Evolutionary conservation across 2,113 vertebrate species (phyloP).

Genomic region (Sphyrna mokarran): DNA sequence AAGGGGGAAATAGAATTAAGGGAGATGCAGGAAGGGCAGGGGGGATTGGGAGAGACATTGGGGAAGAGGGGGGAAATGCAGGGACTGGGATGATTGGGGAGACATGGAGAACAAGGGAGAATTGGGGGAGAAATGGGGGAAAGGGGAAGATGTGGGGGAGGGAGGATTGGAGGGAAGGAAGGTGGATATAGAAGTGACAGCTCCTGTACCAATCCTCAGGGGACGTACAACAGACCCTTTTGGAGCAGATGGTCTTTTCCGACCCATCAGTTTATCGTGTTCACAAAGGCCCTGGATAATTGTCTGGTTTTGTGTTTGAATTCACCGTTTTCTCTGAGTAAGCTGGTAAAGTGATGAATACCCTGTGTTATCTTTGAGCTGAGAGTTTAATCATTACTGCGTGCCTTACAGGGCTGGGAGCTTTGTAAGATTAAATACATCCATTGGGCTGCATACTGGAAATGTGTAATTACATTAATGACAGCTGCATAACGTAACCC

Average conservation of each 20-base stretch:
- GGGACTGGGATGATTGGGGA: too few species aligned
- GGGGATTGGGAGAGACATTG: too few species aligned
- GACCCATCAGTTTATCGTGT: neutral
- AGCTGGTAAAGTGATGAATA: neutral
- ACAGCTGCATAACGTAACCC: neutral
- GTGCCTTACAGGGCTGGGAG: neutral
- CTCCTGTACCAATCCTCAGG: neutral
- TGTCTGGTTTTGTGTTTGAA: neutral
- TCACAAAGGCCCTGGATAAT: neutral
- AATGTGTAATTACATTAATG: slow-evolving; percentile 10
- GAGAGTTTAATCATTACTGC: neutral
- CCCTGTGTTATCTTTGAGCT: neutral
- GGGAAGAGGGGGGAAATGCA: too few species aligned
- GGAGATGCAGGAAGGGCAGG: too few species aligned
- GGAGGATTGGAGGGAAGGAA: too few species aligned
- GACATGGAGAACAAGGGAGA: too few species aligned
- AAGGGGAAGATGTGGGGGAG: too few species aligned
- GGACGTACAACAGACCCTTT: too few species aligned
- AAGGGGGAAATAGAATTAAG: too few species aligned
- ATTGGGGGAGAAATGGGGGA: too few species aligned
- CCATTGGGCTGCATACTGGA: too few species aligned
- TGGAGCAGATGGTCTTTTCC: neutral
- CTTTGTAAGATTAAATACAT: slow-evolving; percentile 4
- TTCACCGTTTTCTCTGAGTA: neutral
- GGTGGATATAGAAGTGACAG: neutral